Evolutionary conservation across 64 coral and sea anemone species (phyloP).

Genomic region (Pocillopora damicornis): DNA sequence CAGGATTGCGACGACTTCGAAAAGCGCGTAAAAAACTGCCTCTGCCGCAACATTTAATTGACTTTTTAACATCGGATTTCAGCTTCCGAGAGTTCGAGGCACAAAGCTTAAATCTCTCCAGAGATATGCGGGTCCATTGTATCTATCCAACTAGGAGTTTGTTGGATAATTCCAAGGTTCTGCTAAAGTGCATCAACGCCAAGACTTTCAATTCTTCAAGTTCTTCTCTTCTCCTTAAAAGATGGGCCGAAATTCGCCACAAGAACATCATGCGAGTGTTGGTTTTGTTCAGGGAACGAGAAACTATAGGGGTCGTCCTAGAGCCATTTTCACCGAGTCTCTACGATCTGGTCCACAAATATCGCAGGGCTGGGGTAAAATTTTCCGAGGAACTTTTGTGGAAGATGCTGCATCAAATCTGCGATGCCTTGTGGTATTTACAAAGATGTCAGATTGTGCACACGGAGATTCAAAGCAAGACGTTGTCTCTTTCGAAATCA

Average conservation of each 20-base stretch:
- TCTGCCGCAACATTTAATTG: slow-evolving; percentile 48
- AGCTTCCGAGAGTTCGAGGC: slow-evolving; percentile 68
- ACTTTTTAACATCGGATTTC: slow-evolving; percentile 52
- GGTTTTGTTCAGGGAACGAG: slow-evolving; percentile 54
- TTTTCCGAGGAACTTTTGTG: slow-evolving; percentile 63
- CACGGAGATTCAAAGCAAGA: slow-evolving; percentile 58
- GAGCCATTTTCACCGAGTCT: slow-evolving; percentile 52
- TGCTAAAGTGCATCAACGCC: slow-evolving; percentile 56
- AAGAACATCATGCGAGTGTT: slow-evolving; percentile 59
- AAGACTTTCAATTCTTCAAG: slow-evolving; percentile 31
- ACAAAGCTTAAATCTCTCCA: slow-evolving; percentile 52
- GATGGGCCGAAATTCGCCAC: slow-evolving; percentile 53
- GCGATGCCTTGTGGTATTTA: slow-evolving; percentile 65
- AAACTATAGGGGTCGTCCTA: slow-evolving; percentile 54
- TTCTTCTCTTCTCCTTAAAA: slow-evolving; percentile 27
- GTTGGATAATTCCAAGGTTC: slow-evolving; percentile 58
- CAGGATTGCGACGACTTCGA: slow-evolving; percentile 42
- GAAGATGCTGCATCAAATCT: slow-evolving; percentile 69
- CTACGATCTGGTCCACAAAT: slow-evolving; percentile 51
- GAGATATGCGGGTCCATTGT: slow-evolving; percentile 60
- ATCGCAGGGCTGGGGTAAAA: slow-evolving; percentile 37
- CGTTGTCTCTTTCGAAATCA: slow-evolving; percentile 47
- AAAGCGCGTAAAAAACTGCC: slow-evolving; percentile 42
- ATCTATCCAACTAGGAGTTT: slow-evolving; percentile 58
- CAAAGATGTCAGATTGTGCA: slow-evolving; percentile 60